phyloP scores from a whole-genome alignment of 1,140 invertebrate species.

The Pectinophora gossypiella region DNA sequence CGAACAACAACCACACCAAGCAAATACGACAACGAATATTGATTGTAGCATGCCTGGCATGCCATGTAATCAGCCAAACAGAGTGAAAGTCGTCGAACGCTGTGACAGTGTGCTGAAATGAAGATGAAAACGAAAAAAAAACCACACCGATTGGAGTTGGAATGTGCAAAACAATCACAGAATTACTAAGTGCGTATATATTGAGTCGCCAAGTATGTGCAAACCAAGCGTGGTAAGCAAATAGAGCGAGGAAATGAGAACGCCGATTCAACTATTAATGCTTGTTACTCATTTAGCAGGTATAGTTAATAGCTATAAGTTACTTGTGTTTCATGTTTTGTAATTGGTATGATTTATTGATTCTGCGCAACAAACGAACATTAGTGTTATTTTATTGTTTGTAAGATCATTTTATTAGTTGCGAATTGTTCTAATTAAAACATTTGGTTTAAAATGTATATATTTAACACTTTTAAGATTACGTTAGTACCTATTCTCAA shows the following conservation, averaged over 20 bases:
- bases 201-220: slow-evolving; percentile 20
- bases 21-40: no score
- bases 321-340: no score
- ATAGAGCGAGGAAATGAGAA: slow-evolving; percentile 44
- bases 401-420: no score
- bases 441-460: no score
- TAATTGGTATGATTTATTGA: no score
- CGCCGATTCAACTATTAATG: slow-evolving; percentile 36
- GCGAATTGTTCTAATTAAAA: no score
- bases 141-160: slow-evolving; percentile 11
- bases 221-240: slow-evolving; percentile 48
- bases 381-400: no score
- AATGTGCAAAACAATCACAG: slow-evolving; percentile 21
- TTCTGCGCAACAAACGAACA: no score
- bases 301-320: no score
- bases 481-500: no score
- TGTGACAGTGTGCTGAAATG: slow-evolving; percentile 11
- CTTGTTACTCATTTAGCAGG: slow-evolving; percentile 4
- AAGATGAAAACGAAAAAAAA: slow-evolving; percentile 3
- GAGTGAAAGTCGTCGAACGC: background rate
- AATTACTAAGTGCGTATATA: slow-evolving; percentile 18
- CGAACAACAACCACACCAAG: slow-evolving; percentile 1
- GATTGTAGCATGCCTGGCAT: no score
- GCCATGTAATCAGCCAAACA: background rate
- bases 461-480: no score